A percentile compares a stretch with the other conserved stretches of the same genome.
Conservation (phyloP, 2,888 invertebrate species). For the Drosophila testacea region DNA sequence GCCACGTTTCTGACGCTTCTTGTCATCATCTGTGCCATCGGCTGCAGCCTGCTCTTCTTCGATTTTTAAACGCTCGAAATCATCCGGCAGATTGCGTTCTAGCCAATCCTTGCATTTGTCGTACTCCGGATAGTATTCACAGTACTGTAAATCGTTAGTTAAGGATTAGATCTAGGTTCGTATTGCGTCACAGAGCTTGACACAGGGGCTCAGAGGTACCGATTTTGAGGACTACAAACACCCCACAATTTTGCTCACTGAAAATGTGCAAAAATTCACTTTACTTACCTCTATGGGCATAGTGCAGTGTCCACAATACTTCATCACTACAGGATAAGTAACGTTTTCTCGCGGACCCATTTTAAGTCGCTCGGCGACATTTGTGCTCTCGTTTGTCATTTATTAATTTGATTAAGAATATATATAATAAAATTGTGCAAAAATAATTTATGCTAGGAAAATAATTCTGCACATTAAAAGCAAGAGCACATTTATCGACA, state of each 20-base stretch:
- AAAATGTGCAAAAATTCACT: not conserved
- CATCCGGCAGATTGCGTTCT: constrained; percentile 96
- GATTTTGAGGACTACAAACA: no score
- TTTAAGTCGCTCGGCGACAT: constrained; percentile 86
- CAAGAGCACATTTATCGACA: constrained; percentile 24
- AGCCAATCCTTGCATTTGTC: constrained; percentile 99
- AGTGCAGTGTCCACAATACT: constrained; percentile 97
- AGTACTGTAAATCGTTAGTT: constrained; percentile 89
- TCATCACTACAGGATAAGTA: constrained; percentile 92
- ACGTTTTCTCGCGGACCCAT: constrained; percentile 90
- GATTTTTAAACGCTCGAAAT: constrained; percentile 94
- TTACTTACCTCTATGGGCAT: constrained; percentile 94
- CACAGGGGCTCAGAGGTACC: no score
- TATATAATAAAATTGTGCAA: constrained; percentile 16
- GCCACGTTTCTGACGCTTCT: constrained; percentile 97
- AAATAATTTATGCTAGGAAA: constrained; percentile 19
- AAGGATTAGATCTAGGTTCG: not conserved
- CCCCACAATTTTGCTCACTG: not conserved
- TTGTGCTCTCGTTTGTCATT: constrained; percentile 88
- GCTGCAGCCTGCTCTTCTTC: constrained; percentile 87
- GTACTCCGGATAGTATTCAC: constrained; percentile 98
- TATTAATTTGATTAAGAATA: constrained; percentile 19
- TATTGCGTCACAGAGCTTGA: no score
- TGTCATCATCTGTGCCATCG: constrained; percentile 94
- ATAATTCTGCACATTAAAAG: constrained; percentile 17